Conservation (phyloP, 53 echinoderm and acorn worm species). For the Glandiceps talaboti region DNA sequence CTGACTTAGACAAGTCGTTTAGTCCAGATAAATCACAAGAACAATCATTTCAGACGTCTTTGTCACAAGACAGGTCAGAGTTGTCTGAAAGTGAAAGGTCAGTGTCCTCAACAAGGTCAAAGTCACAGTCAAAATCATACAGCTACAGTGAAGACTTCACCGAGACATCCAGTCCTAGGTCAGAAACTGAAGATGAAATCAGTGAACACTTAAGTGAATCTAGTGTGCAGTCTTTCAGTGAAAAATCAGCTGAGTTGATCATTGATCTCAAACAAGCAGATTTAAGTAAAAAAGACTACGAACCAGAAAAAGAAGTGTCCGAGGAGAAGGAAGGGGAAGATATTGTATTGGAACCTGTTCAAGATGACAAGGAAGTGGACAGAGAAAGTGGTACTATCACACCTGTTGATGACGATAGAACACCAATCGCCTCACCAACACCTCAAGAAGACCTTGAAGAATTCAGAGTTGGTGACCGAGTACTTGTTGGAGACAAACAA, state of each 20-base stretch:
- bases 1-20: not conserved
- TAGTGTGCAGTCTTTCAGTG: slow-evolving; percentile 5
- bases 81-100: not conserved
- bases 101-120: not conserved
- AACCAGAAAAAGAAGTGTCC: slow-evolving; percentile 18
- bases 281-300: slow-evolving; percentile 13
- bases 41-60: not conserved
- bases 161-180: slow-evolving; percentile 38
- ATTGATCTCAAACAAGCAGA: slow-evolving; percentile 5
- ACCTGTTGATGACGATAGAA: slow-evolving; percentile 12
- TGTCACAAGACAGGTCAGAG: not conserved
- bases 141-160: slow-evolving; percentile 73
- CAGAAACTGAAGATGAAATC: slow-evolving; percentile 90
- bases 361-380: not conserved
- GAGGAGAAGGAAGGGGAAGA: slow-evolving; percentile 10
- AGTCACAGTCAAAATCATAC: not conserved
- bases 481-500: slow-evolving; percentile 37
- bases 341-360: slow-evolving; percentile 4
- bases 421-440: slow-evolving; percentile 11
- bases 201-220: slow-evolving; percentile 69
- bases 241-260: not conserved
- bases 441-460: slow-evolving; percentile 30
- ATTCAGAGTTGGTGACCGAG: slow-evolving; percentile 39
- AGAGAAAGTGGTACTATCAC: not conserved
- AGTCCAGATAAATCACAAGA: not conserved